A percentile compares a stretch with the other conserved stretches of the same genome.
Conservation (phyloP, 2,797 vertebrate species). For the Rhinoraja longicauda region DNA sequence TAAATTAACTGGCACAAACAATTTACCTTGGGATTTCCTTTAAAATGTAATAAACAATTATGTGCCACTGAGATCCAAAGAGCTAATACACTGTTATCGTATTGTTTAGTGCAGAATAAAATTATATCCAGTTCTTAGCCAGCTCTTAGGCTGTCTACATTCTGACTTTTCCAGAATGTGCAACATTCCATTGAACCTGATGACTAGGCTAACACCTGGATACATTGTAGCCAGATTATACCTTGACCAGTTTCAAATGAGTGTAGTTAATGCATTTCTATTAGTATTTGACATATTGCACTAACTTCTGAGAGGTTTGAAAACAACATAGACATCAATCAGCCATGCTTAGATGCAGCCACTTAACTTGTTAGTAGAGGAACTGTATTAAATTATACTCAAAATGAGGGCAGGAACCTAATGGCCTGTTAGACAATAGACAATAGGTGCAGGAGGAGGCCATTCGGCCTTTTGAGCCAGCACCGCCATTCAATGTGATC, state of each 20-base stretch:
- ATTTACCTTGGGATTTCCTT: constrained; percentile 1
- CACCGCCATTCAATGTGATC: too few species aligned
- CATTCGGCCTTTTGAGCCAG: too few species aligned
- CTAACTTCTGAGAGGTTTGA: constrained; percentile 15
- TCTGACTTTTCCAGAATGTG: constrained; percentile 33
- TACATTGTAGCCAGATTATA: constrained; percentile 28
- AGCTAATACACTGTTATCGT: constrained; percentile 24
- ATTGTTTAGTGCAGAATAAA: neutral
- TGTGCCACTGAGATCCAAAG: constrained; percentile 40
- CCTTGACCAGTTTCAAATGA: constrained; percentile 28
- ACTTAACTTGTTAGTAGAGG: constrained; percentile 14
- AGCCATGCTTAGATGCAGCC: neutral
- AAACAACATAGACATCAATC: constrained; percentile 36
- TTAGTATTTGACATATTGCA: constrained; percentile 38
- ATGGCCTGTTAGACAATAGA: too few species aligned
- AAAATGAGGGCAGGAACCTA: neutral
- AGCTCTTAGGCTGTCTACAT: too few species aligned
- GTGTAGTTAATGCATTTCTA: constrained; percentile 39
- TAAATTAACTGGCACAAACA: constrained; percentile 28
- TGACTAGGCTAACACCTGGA: constrained; percentile 24
- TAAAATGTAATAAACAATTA: constrained; percentile 32
- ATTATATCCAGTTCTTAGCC: constrained; percentile 41
- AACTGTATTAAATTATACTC: constrained; percentile 15
- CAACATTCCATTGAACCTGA: constrained; percentile 26
- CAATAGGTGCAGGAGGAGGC: too few species aligned